These are phyloP conservation scores for Drosophila nikananu DNA, from an alignment of 1,140 invertebrate genomes.

Conservation along the genomic window DNA sequence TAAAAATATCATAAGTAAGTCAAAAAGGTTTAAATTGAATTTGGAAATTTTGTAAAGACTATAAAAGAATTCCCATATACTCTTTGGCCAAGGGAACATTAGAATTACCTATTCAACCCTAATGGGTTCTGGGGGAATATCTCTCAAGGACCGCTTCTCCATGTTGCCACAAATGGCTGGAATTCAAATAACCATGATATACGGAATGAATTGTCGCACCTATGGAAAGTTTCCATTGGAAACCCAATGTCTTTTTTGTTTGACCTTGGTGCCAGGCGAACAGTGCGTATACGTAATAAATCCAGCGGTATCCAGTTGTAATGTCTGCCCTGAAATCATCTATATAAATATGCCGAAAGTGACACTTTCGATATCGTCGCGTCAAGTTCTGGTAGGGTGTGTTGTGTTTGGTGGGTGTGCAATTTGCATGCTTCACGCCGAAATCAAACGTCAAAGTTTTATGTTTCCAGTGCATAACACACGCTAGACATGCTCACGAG, in stretches of 20 bases:
- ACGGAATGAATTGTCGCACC: constrained; percentile 30
- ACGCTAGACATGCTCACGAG: constrained; percentile 47
- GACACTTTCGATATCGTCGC: constrained; percentile 66
- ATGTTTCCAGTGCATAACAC: constrained; percentile 59
- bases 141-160: neutral
- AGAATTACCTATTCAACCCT: neutral
- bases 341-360: constrained; percentile 71
- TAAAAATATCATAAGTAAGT: neutral
- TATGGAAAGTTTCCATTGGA: too few relatives aligned
- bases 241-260: constrained; percentile 31
- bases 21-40: neutral
- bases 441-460: constrained; percentile 67
- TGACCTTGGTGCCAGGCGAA: constrained; percentile 59
- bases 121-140: neutral
- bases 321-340: constrained; percentile 6
- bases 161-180: neutral
- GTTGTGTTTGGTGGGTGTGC: constrained; percentile 19
- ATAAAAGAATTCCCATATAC: too few relatives aligned
- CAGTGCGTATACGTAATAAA: constrained; percentile 30
- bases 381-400: constrained; percentile 25
- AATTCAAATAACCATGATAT: constrained; percentile 15
- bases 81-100: neutral
- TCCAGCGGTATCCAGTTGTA: neutral
- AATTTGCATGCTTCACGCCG: constrained; percentile 80
- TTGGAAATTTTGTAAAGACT: neutral